A percentile compares a stretch with the other conserved stretches of the same genome.
phyloP scores from a whole-genome alignment of 2,888 invertebrate species.

The Hyles lineata region DNA sequence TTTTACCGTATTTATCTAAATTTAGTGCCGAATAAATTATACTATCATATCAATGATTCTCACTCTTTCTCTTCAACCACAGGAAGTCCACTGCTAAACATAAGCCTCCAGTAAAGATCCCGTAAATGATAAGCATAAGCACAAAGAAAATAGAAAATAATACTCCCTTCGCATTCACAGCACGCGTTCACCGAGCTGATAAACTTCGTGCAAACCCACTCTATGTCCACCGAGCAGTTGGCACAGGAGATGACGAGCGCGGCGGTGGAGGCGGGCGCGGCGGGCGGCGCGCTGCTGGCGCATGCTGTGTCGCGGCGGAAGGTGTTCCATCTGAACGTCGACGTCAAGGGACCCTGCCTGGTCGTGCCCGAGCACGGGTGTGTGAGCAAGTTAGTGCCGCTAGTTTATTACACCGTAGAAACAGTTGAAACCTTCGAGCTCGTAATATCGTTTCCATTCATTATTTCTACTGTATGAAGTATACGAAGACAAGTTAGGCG shows the following conservation, averaged over 20 bases:
- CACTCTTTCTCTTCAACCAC: too few species aligned
- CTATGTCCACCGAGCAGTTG: constrained; percentile 76
- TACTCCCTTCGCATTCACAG: constrained; percentile 64
- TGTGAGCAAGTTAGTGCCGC: constrained; percentile 82
- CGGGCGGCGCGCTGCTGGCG: constrained; percentile 76
- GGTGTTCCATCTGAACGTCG: constrained; percentile 88
- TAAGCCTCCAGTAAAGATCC: too few species aligned
- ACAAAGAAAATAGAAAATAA: too few species aligned
- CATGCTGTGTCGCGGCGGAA: constrained; percentile 82
- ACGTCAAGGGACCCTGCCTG: constrained; percentile 90
- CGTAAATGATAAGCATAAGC: too few species aligned
- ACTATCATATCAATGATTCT: too few species aligned
- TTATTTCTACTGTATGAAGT: too few species aligned
- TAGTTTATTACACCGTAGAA: not conserved
- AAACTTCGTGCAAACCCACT: constrained; percentile 87
- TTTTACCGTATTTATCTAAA: too few species aligned
- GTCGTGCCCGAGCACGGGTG: constrained; percentile 91
- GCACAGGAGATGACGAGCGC: constrained; percentile 56
- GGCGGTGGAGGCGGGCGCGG: constrained; percentile 61
- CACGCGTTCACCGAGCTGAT: constrained; percentile 89
- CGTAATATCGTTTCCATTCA: too few species aligned
- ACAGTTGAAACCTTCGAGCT: too few species aligned
- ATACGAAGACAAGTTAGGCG: too few species aligned
- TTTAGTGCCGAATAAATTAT: too few species aligned
- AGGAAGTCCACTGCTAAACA: too few species aligned